A percentile compares a stretch with the other conserved stretches of the same genome.
These are phyloP conservation scores for Dichetophora obliterata DNA, from an alignment of 2,888 invertebrate species.

Conservation along the genomic window DNA sequence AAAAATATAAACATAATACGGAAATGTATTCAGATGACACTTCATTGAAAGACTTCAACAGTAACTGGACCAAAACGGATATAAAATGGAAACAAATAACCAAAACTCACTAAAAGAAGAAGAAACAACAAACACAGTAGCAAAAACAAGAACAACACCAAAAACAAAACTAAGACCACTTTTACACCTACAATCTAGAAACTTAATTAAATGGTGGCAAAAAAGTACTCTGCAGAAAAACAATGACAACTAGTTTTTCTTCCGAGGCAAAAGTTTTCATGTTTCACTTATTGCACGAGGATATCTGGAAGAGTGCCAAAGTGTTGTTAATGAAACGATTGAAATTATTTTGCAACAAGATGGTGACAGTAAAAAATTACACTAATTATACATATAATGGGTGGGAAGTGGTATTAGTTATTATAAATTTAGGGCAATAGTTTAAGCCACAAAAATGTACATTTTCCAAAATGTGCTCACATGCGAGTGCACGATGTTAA, in stretches of 20 bases:
- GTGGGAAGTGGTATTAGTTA: not conserved
- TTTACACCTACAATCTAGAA: conserved; percentile 8
- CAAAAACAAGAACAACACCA: not conserved
- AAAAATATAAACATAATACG: no score
- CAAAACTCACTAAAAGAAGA: not conserved
- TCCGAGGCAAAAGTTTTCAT: conserved; percentile 5
- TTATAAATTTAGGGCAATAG: not conserved
- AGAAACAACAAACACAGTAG: not conserved
- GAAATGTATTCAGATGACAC: not conserved
- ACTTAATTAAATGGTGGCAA: conserved; percentile 19
- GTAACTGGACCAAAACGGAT: conserved; percentile 17
- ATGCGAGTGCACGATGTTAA: no score
- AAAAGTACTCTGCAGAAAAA: not conserved
- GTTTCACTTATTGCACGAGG: conserved; percentile 6
- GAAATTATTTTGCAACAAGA: conserved; percentile 33
- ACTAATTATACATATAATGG: conserved; percentile 28
- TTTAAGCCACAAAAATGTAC: not conserved
- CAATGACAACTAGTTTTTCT: conserved; percentile 1
- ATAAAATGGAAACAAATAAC: conserved; percentile 17
- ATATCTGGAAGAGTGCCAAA: conserved; percentile 31
- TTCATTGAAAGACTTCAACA: not conserved
- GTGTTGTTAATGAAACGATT: conserved; percentile 26
- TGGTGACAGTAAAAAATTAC: conserved; percentile 42
- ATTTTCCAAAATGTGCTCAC: not conserved
- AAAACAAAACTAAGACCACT: not conserved